Evolutionary conservation across 2,888 invertebrate species (phyloP), one percentile per base, ranked within the genome.

Genomic region (Penaeus monodon): DNA sequence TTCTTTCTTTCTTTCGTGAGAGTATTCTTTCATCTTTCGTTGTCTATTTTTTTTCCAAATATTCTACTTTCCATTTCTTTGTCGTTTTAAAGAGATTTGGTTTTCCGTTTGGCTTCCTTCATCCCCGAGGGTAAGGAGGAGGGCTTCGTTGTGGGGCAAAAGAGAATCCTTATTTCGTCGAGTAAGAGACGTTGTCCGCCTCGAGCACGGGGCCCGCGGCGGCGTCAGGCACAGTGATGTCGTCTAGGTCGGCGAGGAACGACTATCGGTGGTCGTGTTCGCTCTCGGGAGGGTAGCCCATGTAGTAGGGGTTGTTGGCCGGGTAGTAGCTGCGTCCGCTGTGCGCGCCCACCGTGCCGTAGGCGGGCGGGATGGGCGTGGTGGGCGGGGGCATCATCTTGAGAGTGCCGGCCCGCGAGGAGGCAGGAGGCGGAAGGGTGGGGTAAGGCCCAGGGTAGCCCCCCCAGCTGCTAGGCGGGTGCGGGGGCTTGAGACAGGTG

Each of bases 261-360:
- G 29, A 91, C 80, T 88, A 90, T 90, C 70, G 91, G 91, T 85
- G 91, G 90, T 89, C 92, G 91, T 91, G 93, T 90, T 92, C 92
- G 86, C 91, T 91, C 79, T 92, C 92, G 29, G 91, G 90, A 57
- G 92, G 92, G 90, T 92, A 92, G 10, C 92, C 91, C 81, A 92
- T 91, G 90, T 92, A 92, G 86, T 92, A 92, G 2, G 92, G 92
- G 73, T 91, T 90, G 66, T 91, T 91, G 57, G 57, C 57, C 86
- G 92, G 92, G 91, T 94, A 94, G 91, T 94, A 94, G 95, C 68
- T 95, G 95, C 91, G 95, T 94, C 90, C 91, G 81, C 90, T 90
- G 81, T 90, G 87, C 29, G 89, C 89, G 20, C 90, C 91, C 17
- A 91, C 86, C 20, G 90, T 91, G 49, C 91, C 90, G 79, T 90